Evolutionary conservation across 2,113 vertebrate genomes (phyloP).

Genomic region (Ariopsis seemanni): DNA sequence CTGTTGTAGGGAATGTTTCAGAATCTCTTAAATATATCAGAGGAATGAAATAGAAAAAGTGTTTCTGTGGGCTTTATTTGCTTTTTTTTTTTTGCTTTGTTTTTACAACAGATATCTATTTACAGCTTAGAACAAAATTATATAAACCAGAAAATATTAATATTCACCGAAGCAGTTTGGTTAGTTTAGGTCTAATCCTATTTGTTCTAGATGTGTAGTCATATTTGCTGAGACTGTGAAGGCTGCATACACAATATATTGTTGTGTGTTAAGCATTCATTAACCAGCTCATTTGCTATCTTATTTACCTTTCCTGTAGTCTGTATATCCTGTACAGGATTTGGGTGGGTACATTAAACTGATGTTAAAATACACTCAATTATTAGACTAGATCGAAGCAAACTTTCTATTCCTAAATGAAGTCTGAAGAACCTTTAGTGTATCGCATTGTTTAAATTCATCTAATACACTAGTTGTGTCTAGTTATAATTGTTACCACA

Average conservation of each 20-base stretch:
- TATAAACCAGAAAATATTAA: background rate
- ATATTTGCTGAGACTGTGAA: background rate
- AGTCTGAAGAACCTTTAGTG: background rate
- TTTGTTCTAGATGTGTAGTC: background rate
- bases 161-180: background rate
- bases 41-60: conserved; percentile 38
- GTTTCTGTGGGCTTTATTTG: conserved; percentile 31
- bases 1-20: conserved; percentile 51
- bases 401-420: too few species aligned
- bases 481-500: background rate
- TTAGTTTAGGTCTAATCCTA: background rate
- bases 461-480: background rate
- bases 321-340: background rate
- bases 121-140: background rate
- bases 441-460: background rate
- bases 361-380: background rate
- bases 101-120: background rate
- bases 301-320: background rate
- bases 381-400: background rate
- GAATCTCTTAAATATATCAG: conserved; percentile 48
- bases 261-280: background rate
- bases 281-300: background rate
- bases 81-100: background rate
- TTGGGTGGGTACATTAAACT: background rate
- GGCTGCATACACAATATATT: background rate